Conservation (phyloP, 2,888 invertebrate species). For the Eurytoma californica region DNA sequence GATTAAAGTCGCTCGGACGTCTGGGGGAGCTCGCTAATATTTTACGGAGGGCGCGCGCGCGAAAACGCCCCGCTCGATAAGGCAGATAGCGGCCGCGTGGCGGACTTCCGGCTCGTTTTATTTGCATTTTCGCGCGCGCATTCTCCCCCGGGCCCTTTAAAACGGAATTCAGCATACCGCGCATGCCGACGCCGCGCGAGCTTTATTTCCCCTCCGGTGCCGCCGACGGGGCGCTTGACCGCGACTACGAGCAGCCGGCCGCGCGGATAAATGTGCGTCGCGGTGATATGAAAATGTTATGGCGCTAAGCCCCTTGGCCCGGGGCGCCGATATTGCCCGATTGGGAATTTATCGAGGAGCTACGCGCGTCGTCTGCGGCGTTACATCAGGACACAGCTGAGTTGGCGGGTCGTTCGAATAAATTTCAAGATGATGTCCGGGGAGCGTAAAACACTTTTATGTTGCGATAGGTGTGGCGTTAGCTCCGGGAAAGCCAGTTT, state of each 20-base stretch:
- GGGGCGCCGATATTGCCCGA: slow-evolving; percentile 27
- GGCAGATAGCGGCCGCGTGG: slow-evolving; percentile 1
- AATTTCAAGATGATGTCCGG: neutral
- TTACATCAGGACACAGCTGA: too few relatives aligned
- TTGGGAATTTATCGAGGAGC: slow-evolving; percentile 30
- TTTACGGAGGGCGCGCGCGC: neutral
- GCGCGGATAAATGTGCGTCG: neutral
- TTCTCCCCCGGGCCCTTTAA: neutral
- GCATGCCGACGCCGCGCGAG: neutral
- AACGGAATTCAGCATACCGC: slow-evolving; percentile 35
- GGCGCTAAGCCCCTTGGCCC: neutral
- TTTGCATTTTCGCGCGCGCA: slow-evolving; percentile 55
- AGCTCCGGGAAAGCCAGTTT: too few relatives aligned
- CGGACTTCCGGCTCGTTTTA: slow-evolving; percentile 46
- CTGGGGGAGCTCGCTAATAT: neutral
- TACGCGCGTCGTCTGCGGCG: neutral
- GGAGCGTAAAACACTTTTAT: too few relatives aligned
- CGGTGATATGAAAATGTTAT: slow-evolving; percentile 45
- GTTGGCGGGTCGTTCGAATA: neutral
- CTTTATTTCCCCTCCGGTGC: slow-evolving; percentile 17
- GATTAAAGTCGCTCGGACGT: slow-evolving; percentile 12
- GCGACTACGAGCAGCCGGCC: neutral
- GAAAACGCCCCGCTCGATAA: slow-evolving; percentile 32
- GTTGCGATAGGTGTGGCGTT: too few relatives aligned
- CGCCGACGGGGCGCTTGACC: neutral